Conservation (phyloP, 2,113 vertebrate species). For the Lipophrys pholis region DNA sequence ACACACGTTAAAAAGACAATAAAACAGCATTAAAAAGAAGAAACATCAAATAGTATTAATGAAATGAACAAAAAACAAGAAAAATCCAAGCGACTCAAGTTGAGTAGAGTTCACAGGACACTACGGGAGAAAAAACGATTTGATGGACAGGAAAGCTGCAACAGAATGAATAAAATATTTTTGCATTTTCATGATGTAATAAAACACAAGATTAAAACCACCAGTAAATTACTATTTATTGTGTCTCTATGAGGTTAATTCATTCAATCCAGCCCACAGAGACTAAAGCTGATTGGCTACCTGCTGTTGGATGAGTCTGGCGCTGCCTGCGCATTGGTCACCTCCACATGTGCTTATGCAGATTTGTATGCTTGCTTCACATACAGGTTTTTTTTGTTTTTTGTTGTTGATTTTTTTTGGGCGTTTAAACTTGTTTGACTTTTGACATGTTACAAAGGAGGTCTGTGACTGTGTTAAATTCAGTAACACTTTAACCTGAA, state of each 20-base stretch:
- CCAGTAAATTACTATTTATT: background rate
- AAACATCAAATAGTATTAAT: background rate
- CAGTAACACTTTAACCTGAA: background rate
- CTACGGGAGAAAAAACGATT: background rate
- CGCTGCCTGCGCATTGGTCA: background rate
- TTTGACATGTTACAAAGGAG: background rate
- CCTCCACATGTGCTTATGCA: background rate
- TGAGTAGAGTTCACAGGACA: background rate
- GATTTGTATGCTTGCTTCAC: background rate
- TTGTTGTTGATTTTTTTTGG: too few relatives aligned
- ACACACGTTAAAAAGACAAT: background rate
- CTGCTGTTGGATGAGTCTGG: too few relatives aligned
- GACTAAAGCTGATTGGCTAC: background rate
- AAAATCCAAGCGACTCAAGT: background rate
- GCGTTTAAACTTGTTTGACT: background rate
- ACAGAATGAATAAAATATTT: background rate
- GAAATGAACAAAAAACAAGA: background rate
- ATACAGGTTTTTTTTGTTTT: too few relatives aligned
- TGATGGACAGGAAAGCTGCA: background rate
- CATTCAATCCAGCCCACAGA: background rate
- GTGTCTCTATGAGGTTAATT: background rate
- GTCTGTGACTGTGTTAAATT: too few relatives aligned
- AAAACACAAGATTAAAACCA: background rate
- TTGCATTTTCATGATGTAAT: background rate
- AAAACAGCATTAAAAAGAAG: background rate